A percentile compares a stretch with the other conserved stretches of the same genome.
Conservation (phyloP, 64 coral and sea anemone genomes). For the Platygyra sinensis region DNA sequence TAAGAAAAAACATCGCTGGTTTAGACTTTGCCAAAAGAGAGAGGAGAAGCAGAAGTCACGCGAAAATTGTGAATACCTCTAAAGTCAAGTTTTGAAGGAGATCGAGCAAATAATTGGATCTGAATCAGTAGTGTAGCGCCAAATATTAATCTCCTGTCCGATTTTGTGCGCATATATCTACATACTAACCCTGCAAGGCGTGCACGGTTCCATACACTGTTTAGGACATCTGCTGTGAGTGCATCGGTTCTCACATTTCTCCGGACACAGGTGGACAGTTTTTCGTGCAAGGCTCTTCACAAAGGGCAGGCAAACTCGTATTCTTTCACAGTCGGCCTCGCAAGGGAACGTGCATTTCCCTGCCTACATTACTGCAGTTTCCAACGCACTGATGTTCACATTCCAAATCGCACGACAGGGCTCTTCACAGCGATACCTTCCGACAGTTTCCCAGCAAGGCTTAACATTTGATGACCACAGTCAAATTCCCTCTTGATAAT, state of each 20-base stretch:
- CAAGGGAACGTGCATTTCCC: conserved; percentile 61
- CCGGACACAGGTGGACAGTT: conserved; percentile 62
- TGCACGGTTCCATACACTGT: conserved; percentile 36
- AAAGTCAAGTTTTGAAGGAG: too few species aligned
- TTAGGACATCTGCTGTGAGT: conserved; percentile 51
- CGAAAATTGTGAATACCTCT: too few species aligned
- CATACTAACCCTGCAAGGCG: conserved; percentile 43
- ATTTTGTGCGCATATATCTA: neutral
- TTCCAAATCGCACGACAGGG: conserved; percentile 48
- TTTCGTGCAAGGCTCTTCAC: conserved; percentile 68
- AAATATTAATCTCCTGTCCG: too few species aligned
- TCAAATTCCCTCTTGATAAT: conserved; percentile 30
- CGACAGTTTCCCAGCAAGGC: conserved; percentile 46
- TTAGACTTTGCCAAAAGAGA: too few species aligned
- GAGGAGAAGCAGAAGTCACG: too few species aligned
- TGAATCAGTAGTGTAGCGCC: too few species aligned
- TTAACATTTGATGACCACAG: conserved; percentile 56
- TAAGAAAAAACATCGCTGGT: too few species aligned
- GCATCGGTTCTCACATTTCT: conserved; percentile 63
- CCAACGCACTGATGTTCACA: conserved; percentile 54
- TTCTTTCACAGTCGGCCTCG: conserved; percentile 41
- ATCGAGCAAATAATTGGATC: too few species aligned
- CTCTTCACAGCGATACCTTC: conserved; percentile 16
- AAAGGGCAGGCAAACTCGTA: conserved; percentile 53
- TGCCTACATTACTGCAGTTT: conserved; percentile 55